These are phyloP conservation scores for Sebastes glaucus DNA, from an alignment of 2,797 vertebrate genomes.

Conservation along the genomic window DNA sequence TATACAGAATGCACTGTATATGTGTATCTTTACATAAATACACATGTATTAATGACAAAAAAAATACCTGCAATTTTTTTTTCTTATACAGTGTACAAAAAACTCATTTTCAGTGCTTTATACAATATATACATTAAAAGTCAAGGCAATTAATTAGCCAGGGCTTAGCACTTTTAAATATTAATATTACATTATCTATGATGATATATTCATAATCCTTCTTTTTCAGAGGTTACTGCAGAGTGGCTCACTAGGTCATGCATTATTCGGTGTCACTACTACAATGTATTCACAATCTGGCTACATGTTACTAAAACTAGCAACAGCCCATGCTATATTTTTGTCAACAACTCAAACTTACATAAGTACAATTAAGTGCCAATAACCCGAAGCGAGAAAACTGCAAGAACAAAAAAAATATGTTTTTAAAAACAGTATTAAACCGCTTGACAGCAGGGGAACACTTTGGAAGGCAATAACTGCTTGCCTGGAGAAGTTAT, in stretches of 20 bases:
- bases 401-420: background rate
- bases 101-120: background rate
- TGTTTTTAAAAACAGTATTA: slow-evolving; percentile 9
- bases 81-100: background rate
- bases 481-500: slow-evolving; percentile 31
- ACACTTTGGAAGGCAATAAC: slow-evolving; percentile 48
- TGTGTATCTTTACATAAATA: background rate
- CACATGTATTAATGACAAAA: background rate
- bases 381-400: slow-evolving; percentile 21
- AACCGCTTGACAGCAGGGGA: slow-evolving; percentile 31
- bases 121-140: background rate
- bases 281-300: background rate
- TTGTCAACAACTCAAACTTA: background rate
- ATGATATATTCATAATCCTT: background rate
- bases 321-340: background rate
- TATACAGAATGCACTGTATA: background rate
- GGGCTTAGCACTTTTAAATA: background rate
- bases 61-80: background rate
- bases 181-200: background rate
- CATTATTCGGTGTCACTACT: background rate
- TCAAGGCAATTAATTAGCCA: background rate
- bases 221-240: background rate
- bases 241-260: background rate
- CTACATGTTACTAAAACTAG: background rate
- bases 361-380: background rate